A percentile compares a stretch with the other conserved stretches of the same genome.
phyloP scores from a whole-genome alignment of 2,113 vertebrate species.

The Sus scrofa region DNA sequence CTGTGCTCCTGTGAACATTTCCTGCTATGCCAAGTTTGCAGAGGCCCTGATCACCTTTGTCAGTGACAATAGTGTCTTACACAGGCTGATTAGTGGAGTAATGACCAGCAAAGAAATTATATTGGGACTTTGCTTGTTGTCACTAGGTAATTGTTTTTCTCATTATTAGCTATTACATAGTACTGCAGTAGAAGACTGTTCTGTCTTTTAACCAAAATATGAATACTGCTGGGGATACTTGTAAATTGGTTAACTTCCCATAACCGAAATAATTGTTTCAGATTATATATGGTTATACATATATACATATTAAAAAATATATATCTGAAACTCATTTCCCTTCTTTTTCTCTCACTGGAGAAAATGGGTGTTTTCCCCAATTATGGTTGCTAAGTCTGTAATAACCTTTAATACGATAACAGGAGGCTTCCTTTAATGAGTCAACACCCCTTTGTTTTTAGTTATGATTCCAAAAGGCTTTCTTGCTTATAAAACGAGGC shows the following conservation, averaged over 20 bases:
- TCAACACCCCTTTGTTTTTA: constrained; percentile 63
- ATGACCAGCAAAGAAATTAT: constrained; percentile 99
- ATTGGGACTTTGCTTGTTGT: constrained; percentile 98
- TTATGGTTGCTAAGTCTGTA: constrained; percentile 52
- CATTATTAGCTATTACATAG: constrained; percentile 90
- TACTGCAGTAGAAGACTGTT: constrained; percentile 87
- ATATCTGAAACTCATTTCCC: constrained; percentile 80
- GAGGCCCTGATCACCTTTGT: constrained; percentile 98
- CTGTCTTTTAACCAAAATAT: constrained; percentile 82
- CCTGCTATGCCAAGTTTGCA: constrained; percentile 98
- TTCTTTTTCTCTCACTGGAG: constrained; percentile 65
- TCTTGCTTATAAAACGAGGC: constrained; percentile 59
- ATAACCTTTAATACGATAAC: constrained; percentile 43
- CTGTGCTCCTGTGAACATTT: constrained; percentile 98
- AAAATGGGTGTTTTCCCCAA: constrained; percentile 69
- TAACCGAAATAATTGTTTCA: constrained; percentile 75
- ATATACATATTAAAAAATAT: constrained; percentile 49
- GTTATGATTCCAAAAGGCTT: constrained; percentile 45
- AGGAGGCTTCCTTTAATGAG: constrained; percentile 46
- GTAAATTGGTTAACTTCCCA: constrained; percentile 81
- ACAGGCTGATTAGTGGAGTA: constrained; percentile 97
- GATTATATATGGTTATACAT: constrained; percentile 72
- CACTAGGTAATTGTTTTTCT: constrained; percentile 97
- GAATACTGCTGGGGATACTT: constrained; percentile 78
- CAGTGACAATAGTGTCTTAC: constrained; percentile 97